Evolutionary conservation across 1,140 invertebrate species (phyloP).

Genomic region (Aphaenogaster rudis): DNA sequence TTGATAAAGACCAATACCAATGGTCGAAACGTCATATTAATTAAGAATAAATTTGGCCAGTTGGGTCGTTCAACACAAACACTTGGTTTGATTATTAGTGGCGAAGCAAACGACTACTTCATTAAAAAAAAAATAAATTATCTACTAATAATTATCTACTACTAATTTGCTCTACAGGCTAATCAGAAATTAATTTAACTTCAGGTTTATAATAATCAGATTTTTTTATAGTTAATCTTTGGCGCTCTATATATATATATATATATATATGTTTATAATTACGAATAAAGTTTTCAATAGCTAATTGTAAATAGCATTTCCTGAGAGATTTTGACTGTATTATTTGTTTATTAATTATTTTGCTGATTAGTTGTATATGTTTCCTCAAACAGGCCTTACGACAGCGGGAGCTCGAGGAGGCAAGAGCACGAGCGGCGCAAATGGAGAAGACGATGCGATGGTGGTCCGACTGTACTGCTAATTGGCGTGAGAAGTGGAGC

Average conservation of each 20-base stretch:
- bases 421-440: conserved; percentile 95
- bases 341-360: background rate
- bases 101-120: too few relatives aligned
- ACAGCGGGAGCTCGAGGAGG: conserved; percentile 95
- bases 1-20: too few relatives aligned
- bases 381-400: conserved; percentile 88
- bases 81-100: too few relatives aligned
- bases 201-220: background rate
- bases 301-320: conserved; percentile 8
- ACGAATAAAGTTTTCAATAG: background rate
- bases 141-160: too few relatives aligned
- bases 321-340: background rate
- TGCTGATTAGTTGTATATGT: background rate
- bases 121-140: too few relatives aligned
- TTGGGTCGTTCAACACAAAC: too few relatives aligned
- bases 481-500: conserved; percentile 98
- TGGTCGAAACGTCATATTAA: too few relatives aligned
- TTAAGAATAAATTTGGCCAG: too few relatives aligned
- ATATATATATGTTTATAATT: background rate
- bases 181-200: too few relatives aligned
- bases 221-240: background rate
- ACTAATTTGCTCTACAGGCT: too few relatives aligned
- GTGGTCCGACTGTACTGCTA: conserved; percentile 97
- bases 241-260: too few relatives aligned
- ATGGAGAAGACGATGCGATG: conserved; percentile 99